Base-by-base conservation (phyloP, 35 echinoderm and acorn worm species). In the Apostichopus californicus region DNA sequence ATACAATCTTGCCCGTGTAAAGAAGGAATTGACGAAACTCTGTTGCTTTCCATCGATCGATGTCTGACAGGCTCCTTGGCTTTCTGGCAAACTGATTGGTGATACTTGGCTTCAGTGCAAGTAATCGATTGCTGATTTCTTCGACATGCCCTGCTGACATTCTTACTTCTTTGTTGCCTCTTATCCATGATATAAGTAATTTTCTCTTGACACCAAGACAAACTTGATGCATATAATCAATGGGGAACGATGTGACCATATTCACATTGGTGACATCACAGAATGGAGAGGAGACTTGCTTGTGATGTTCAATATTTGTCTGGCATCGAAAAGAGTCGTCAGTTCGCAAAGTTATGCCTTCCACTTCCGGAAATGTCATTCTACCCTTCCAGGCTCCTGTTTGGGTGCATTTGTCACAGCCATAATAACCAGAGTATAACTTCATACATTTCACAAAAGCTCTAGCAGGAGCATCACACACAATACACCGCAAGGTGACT, bases 21-120 rank as follows among this genome's bases (percentile, higher is more conserved):
- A 94, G 56, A 11, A 94, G 88, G 57, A 90, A 94, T 59, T 90
- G 93, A 5, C 79, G 80, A 22, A 92, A 59, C 72, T 95, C 94
- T 20, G 91, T 95, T n/a, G 94, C 94, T 83, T 95, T 95, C 94
- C 91, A 95, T 90, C 94, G 81, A 63, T 95, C 94, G 9, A 95
- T 84, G 5, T 92, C 94, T 11, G n/a, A 56, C 21, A 95, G 86
- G 84, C 58, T 55, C 64, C 91, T 77, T 6, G 94, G 94, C 28
- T 95, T 95, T 91, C 94, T 20, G 5, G 86, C 81, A 88, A 95
- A 95, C 3, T 81, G 80, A 34, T 73, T 23, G 18, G 73, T 73
- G 10, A 89, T 93, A 14, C 13, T 93, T 18, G 56, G 46, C 46
- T 77, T 55, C 24, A 95, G 13, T 10, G 54, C 18, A 12, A 89